Evolutionary conservation across 2,888 invertebrate genomes (phyloP).

Genomic region (Pyrrhosoma nymphula): DNA sequence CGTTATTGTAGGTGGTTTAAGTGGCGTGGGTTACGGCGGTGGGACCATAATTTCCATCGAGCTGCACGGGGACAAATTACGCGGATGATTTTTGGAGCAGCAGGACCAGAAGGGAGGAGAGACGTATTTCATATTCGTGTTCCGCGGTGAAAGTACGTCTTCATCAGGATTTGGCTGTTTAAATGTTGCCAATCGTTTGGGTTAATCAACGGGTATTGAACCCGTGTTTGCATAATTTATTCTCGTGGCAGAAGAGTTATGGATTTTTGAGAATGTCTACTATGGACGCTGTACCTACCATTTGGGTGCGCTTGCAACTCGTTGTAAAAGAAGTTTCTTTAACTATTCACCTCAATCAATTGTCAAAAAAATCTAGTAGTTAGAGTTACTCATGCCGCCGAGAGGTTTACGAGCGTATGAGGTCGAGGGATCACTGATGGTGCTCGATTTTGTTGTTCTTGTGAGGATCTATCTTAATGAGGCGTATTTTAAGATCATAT

Average conservation of each 20-base stretch:
- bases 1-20: not conserved
- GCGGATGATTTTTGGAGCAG: not conserved
- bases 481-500: too few relatives aligned
- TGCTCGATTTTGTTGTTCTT: too few relatives aligned
- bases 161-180: not conserved
- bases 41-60: conserved; percentile 12
- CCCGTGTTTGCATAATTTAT: not conserved
- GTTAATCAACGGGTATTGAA: not conserved
- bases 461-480: too few relatives aligned
- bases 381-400: too few relatives aligned
- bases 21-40: not conserved
- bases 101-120: not conserved
- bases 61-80: not conserved
- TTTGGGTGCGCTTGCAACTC: too few relatives aligned
- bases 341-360: too few relatives aligned
- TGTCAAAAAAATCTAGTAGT: too few relatives aligned
- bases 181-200: not conserved
- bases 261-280: too few relatives aligned
- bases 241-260: not conserved
- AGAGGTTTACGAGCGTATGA: too few relatives aligned
- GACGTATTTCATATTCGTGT: not conserved
- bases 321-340: too few relatives aligned
- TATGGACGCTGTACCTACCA: too few relatives aligned
- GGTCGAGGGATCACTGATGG: too few relatives aligned
- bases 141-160: not conserved